Percentiles rank a stretch among this genome's conserved stretches.
These are phyloP conservation scores for Meles meles DNA, from an alignment of 2,113 vertebrate genomes.

Conservation along the genomic window DNA sequence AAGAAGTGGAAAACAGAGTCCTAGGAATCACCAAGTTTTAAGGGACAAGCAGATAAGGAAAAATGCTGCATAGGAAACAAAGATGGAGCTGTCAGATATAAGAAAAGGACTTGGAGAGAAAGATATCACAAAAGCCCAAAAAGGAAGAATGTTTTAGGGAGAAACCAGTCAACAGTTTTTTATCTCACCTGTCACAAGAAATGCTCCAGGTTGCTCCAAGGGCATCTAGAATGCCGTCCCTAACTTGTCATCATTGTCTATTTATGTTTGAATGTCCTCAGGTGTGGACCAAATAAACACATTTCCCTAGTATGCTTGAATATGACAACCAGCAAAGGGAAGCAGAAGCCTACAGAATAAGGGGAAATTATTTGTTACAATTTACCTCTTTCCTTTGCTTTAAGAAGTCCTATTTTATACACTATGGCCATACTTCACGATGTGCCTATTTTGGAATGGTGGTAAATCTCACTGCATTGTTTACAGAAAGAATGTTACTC, in stretches of 20 bases:
- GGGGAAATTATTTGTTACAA: not conserved
- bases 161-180: slow-evolving; percentile 23
- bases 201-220: slow-evolving; percentile 19
- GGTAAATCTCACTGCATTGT: not conserved
- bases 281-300: slow-evolving; percentile 27
- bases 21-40: not conserved
- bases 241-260: slow-evolving; percentile 37
- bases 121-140: not conserved
- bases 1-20: not conserved
- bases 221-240: slow-evolving; percentile 6
- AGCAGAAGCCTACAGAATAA: not conserved
- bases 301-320: slow-evolving; percentile 39
- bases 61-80: slow-evolving; percentile 20
- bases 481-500: not conserved
- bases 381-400: not conserved
- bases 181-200: slow-evolving; percentile 37
- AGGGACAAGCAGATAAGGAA: not conserved
- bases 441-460: not conserved
- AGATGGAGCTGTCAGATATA: slow-evolving; percentile 19
- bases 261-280: slow-evolving; percentile 49
- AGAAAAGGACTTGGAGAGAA: slow-evolving; percentile 1
- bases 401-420: slow-evolving; percentile 7
- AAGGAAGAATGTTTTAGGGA: not conserved
- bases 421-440: not conserved
- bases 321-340: slow-evolving; percentile 5